Evolutionary conservation across 2,113 vertebrate species (phyloP), one percentile per base, ranked within the genome.

Genomic region (Sebastes fasciatus): DNA sequence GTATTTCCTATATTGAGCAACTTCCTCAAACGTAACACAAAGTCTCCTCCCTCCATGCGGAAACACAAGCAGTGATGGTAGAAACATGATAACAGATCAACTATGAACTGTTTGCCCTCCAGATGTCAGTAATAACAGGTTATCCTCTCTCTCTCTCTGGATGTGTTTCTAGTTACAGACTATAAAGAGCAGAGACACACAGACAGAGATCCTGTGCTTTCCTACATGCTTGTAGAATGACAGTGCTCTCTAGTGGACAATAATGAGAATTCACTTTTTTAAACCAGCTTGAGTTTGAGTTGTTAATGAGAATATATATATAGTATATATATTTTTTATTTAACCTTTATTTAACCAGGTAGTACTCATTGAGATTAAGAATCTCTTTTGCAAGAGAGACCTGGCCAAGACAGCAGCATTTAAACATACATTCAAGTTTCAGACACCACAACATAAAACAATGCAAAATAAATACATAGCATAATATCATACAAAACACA

Each of bases 1-100:
- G 77, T 14, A 9, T 88, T 94, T 88, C 89, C 93, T 65, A 88
- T 26, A 88, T 93, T 93, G 86, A 75, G 92, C 86, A 96, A 96
- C 94, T 95, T 95, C 94, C 93, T 84, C 12, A 78, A 78, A 92
- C 84, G 88, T 82, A 70, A 84, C 64, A 42, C 55, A 62, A 14
- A 26, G 81, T 69, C 88, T 80, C 91, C 88, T 8, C 84, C 92
- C 66, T 60, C 77, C 57, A 75, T 5, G 46, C 88, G 86, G 91
- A 92, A 92, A 61, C 70, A 46, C 34, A 40, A 16, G 2, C 13
- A 14, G 34, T 0, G 5, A 13, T 0, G 0, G 1, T 21, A 5
- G 0, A 23, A 8, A 17, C 19, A 54, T 17, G 0, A 1, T n/a
- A 10, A 76, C 48, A 51, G 0, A 1, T 7, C 1, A 14, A 43